A percentile compares a stretch with the other conserved stretches of the same genome.
Conservation (phyloP, 2,888 invertebrate species). For the Latrodectus elegans region DNA sequence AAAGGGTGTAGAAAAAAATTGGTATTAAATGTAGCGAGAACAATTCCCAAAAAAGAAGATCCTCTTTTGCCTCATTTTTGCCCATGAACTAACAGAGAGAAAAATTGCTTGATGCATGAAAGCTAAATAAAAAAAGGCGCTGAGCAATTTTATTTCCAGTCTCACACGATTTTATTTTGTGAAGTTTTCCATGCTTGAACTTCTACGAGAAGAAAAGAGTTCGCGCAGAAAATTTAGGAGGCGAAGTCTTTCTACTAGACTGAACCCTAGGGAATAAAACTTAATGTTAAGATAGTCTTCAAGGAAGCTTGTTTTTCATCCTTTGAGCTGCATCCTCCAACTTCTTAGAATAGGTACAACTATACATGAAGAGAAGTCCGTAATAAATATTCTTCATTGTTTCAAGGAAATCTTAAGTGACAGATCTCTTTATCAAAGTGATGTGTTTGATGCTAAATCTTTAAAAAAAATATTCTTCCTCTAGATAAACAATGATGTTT, state of each 20-base stretch:
- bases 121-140: slow-evolving; percentile 42
- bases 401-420: neutral
- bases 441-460: neutral
- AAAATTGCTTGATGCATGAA: slow-evolving; percentile 41
- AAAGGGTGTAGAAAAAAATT: slow-evolving; percentile 23
- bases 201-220: slow-evolving; percentile 53
- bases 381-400: slow-evolving; percentile 5
- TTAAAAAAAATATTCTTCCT: too few species aligned
- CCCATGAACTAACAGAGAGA: slow-evolving; percentile 56
- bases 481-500: too few species aligned
- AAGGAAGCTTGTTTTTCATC: slow-evolving; percentile 30
- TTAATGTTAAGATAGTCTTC: slow-evolving; percentile 32
- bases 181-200: slow-evolving; percentile 51
- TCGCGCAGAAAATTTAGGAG: slow-evolving; percentile 61
- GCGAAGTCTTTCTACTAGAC: slow-evolving; percentile 49
- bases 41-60: slow-evolving; percentile 24
- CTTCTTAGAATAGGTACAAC: neutral
- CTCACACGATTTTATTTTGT: slow-evolving; percentile 42
- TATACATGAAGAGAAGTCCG: neutral
- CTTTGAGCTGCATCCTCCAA: neutral
- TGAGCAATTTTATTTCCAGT: slow-evolving; percentile 45
- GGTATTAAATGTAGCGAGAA: slow-evolving; percentile 59
- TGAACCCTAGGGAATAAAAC: slow-evolving; percentile 55
- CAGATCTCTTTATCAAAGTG: neutral
- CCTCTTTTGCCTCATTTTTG: slow-evolving; percentile 34